Evolutionary conservation across 2,797 vertebrate species (phyloP), one percentile per base, ranked within the genome.

Genomic region (Muscicapa striata): DNA sequence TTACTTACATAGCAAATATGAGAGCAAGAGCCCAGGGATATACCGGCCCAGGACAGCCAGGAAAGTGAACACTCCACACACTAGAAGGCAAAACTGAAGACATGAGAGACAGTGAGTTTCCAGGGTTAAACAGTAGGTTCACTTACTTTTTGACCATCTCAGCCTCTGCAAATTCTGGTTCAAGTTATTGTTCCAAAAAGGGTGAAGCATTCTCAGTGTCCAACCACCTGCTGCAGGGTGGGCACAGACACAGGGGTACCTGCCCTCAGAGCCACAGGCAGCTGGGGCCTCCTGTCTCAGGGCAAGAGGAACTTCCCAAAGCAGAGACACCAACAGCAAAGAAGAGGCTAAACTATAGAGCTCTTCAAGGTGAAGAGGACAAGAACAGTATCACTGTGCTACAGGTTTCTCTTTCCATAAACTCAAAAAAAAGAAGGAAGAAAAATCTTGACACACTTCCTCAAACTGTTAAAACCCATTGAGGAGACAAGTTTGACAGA

Each of bases 31-130:
- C 67, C 99, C 99, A 57, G 99, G 98, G 96, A 99, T 96, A 84
- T 98, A 98, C 70, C 88, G 98, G 93, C 99, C 99, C 94, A 99
- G 97, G 94, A 98, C 96, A 75, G 99, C 98, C 98, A 99, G 93
- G 94, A 98, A 98, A 57, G 98, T 98, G 93, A 99, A 98, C 81
- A 98, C 94, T 77, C 98, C 98, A 94, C 99, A 99, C 92, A 96
- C 98, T 97, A 99, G 91, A 96, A 99, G 91, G 97, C 99, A 99
- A 97, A 99, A 99, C 99, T 99, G 96, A 79, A 96, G 86, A 94
- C 80, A 87, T 3, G 84, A 79, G 22, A 97, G 66, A 83, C 10
- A 84, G 38, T 75, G 90, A 96, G 72, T 93, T 95, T 93, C 68
- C 88, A 40, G 10, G 27, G 24, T 34, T 68, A 75, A 59, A 57